phyloP scores from a whole-genome alignment of 2,797 vertebrate genomes.

The Echiichthys vipera region DNA sequence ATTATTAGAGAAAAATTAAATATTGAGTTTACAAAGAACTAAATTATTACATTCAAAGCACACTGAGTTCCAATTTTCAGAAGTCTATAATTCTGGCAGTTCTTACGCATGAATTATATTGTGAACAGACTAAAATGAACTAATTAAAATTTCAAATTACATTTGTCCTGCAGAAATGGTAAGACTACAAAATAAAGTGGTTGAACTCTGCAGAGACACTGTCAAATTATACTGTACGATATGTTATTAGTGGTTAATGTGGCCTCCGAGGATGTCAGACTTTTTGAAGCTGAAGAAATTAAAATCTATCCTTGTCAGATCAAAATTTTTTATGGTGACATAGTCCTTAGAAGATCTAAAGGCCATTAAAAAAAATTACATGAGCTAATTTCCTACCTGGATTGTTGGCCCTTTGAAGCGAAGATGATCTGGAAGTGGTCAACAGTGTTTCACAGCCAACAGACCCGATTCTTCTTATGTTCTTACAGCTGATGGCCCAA shows the following conservation, averaged over 20 bases:
- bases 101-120: background rate
- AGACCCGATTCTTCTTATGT: background rate
- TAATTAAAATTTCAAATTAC: background rate
- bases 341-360: background rate
- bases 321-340: background rate
- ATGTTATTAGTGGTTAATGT: background rate
- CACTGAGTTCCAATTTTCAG: background rate
- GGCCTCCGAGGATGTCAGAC: background rate
- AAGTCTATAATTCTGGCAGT: background rate
- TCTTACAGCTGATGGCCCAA: background rate
- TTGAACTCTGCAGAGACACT: background rate
- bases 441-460: background rate
- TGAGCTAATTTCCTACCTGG: background rate
- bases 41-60: background rate
- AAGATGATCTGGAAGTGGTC: background rate
- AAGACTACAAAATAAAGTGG: background rate
- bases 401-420: slow-evolving; percentile 3
- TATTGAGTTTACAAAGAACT: background rate
- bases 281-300: too few species aligned
- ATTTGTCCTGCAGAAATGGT: background rate
- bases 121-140: background rate
- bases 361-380: background rate
- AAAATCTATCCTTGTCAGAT: background rate
- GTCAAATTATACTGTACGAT: background rate
- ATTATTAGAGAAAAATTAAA: slow-evolving; percentile 12